These are phyloP conservation scores for Aquatica leii DNA, from an alignment of 2,888 invertebrate species.

Conservation along the genomic window DNA sequence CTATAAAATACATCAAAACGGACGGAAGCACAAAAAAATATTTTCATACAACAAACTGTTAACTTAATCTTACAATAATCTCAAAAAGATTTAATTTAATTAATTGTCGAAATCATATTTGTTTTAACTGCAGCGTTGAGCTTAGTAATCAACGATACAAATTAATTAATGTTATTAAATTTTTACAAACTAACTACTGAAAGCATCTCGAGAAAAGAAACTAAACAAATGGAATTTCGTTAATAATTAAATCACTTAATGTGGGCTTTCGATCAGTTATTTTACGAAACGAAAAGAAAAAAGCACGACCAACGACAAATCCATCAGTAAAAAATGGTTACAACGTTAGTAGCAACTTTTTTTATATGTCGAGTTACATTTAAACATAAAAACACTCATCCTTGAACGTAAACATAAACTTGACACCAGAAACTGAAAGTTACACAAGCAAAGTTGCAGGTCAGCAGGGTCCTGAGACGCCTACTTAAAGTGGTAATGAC, in stretches of 20 bases:
- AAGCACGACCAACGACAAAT: too few relatives aligned
- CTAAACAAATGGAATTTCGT: neutral
- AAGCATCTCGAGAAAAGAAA: neutral
- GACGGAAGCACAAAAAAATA: too few relatives aligned
- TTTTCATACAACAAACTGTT: too few relatives aligned
- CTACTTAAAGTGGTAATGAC: slow-evolving; percentile 35
- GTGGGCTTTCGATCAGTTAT: neutral
- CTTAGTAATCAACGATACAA: too few relatives aligned
- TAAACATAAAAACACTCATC: slow-evolving; percentile 20
- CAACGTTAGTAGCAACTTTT: too few relatives aligned
- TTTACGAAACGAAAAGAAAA: neutral
- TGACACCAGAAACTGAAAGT: slow-evolving; percentile 46
- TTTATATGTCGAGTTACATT: too few relatives aligned
- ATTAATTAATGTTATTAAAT: too few relatives aligned
- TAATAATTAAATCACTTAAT: slow-evolving; percentile 10
- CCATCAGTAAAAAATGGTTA: slow-evolving; percentile 6
- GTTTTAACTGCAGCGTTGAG: too few relatives aligned
- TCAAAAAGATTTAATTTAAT: too few relatives aligned
- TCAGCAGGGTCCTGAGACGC: slow-evolving; percentile 44
- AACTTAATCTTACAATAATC: too few relatives aligned
- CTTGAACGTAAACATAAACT: slow-evolving; percentile 32
- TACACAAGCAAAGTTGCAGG: slow-evolving; percentile 40
- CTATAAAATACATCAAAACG: too few relatives aligned
- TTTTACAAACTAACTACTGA: neutral
- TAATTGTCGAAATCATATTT: too few relatives aligned